Conservation (phyloP, 2,113 vertebrate species). For the Thymallus thymallus region DNA sequence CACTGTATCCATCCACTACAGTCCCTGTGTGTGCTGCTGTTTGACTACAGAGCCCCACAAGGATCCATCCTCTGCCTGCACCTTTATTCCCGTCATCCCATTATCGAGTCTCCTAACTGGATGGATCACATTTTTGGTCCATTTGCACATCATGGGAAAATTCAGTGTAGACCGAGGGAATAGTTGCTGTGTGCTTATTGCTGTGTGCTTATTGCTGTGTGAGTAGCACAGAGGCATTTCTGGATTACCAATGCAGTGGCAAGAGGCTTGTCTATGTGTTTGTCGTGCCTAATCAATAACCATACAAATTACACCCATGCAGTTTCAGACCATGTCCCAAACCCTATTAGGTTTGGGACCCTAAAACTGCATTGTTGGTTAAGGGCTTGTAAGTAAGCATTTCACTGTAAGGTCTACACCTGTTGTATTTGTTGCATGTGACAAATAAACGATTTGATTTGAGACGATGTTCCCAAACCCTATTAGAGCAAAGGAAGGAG, state of each 20-base stretch:
- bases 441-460: no score
- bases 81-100: neutral
- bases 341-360: slow-evolving; percentile 41
- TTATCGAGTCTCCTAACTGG: neutral
- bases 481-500: slow-evolving; percentile 2
- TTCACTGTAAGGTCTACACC: no score
- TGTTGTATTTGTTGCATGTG: no score
- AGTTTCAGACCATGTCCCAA: slow-evolving; percentile 40
- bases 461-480: no score
- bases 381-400: no score
- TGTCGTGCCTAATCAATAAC: slow-evolving; percentile 68
- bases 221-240: slow-evolving; percentile 24
- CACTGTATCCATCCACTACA: no score
- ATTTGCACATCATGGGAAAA: no score
- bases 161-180: no score
- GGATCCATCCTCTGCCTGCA: neutral
- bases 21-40: no score
- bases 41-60: neutral
- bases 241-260: slow-evolving; percentile 34
- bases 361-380: no score
- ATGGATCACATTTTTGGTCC: no score
- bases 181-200: neutral
- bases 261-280: slow-evolving; percentile 40
- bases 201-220: no score
- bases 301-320: slow-evolving; percentile 44